These are phyloP conservation scores for Paracentrotus lividus DNA, from an alignment of 53 echinoderm and acorn worm species.

Conservation along the genomic window DNA sequence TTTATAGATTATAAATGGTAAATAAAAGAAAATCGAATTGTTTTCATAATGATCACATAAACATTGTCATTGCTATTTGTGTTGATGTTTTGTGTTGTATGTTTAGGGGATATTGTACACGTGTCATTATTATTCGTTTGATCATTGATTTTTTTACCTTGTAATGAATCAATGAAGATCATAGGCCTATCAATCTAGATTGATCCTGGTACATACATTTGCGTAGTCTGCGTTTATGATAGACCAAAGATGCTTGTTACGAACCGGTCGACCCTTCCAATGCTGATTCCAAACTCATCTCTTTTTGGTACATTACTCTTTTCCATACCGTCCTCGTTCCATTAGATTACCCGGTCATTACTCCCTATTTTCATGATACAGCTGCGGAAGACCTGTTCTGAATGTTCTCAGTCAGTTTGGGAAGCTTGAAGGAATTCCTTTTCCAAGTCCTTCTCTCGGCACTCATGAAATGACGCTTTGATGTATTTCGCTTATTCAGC, in stretches of 20 bases:
- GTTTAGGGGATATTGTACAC: no score
- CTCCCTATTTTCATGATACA: conserved; percentile 78
- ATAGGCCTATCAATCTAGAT: not conserved
- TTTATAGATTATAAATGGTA: no score
- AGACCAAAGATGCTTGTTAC: conserved; percentile 74
- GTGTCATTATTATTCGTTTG: not conserved
- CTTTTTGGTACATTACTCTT: conserved; percentile 82
- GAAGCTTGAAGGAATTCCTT: no score
- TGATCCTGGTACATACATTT: conserved; percentile 77
- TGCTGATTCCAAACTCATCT: conserved; percentile 91
- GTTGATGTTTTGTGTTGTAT: no score
- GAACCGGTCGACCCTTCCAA: conserved; percentile 67
- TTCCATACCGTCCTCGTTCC: conserved; percentile 90
- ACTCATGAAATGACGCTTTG: conserved; percentile 81
- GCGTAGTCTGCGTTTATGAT: conserved; percentile 89
- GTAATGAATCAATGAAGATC: not conserved
- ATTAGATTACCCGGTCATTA: conserved; percentile 92
- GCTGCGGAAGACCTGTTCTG: conserved; percentile 56
- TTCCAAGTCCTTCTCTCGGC: not conserved
- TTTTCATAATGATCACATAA: no score
- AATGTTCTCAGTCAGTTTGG: not conserved
- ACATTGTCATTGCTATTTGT: no score
- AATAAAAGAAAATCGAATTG: no score
- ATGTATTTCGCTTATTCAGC: conserved; percentile 89
- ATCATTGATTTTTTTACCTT: not conserved